These are phyloP conservation scores for Eudyptes chrysolophus DNA, from an alignment of 2,113 vertebrate genomes.

Conservation along the genomic window DNA sequence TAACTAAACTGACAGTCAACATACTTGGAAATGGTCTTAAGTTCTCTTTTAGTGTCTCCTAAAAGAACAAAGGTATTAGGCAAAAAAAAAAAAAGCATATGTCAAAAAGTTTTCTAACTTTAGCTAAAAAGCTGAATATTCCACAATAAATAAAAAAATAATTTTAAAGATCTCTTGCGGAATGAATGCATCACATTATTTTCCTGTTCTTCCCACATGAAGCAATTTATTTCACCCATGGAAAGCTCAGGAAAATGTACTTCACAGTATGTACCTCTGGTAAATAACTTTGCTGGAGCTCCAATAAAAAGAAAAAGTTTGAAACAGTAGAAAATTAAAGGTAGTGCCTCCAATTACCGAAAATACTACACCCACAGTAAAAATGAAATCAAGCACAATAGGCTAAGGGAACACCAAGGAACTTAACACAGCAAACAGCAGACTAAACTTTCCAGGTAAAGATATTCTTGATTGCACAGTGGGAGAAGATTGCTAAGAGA, in stretches of 20 bases:
- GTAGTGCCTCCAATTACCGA: neutral
- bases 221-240: neutral
- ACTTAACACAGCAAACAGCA: neutral
- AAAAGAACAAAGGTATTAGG: neutral
- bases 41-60: neutral
- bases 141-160: neutral
- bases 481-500: neutral
- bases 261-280: neutral
- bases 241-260: neutral
- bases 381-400: neutral
- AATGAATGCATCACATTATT: neutral
- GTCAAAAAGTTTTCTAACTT: neutral
- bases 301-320: slow-evolving; percentile 14
- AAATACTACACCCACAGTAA: neutral
- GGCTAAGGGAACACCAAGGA: neutral
- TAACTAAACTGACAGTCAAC: neutral
- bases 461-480: neutral
- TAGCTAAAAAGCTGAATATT: neutral
- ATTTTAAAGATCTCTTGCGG: neutral
- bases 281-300: slow-evolving; percentile 29
- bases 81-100: too few species aligned
- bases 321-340: slow-evolving; percentile 44
- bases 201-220: neutral
- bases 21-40: neutral
- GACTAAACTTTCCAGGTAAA: slow-evolving; percentile 6